These are phyloP conservation scores for Seira sanloemensis DNA, from an alignment of 2,888 invertebrate genomes.

Conservation along the genomic window DNA sequence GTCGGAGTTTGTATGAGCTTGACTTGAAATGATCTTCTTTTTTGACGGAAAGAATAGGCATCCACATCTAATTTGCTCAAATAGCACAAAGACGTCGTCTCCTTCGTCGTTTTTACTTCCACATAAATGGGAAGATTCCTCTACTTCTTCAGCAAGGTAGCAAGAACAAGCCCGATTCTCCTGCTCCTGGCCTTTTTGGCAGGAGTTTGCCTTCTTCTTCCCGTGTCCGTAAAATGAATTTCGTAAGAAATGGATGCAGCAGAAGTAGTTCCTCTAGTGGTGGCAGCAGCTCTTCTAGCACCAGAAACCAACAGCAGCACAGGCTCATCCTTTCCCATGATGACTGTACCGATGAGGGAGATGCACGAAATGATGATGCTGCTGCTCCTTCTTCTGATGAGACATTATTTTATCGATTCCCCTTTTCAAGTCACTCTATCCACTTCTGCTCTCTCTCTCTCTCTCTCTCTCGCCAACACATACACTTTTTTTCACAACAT, in stretches of 20 bases:
- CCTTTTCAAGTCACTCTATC: slow-evolving; percentile 53
- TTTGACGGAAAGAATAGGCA: slow-evolving; percentile 32
- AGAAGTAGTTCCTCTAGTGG: slow-evolving; percentile 16
- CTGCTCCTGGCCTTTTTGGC: slow-evolving; percentile 60
- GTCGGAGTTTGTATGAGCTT: too few relatives aligned
- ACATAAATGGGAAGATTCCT: slow-evolving; percentile 45
- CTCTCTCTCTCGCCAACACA: slow-evolving; percentile 38
- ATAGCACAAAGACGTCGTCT: slow-evolving; percentile 50
- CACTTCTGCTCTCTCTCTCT: slow-evolving; percentile 21
- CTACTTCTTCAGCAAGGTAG: slow-evolving; percentile 54
- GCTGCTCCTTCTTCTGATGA: slow-evolving; percentile 57
- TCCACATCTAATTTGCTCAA: slow-evolving; percentile 52
- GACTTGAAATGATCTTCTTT: background rate
- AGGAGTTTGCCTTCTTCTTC: slow-evolving; percentile 44
- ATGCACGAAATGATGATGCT: slow-evolving; percentile 61
- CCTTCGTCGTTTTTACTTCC: slow-evolving; percentile 54
- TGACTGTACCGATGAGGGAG: slow-evolving; percentile 61
- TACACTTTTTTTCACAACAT: slow-evolving; percentile 43
- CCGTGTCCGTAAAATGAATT: slow-evolving; percentile 33
- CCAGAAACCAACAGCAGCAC: slow-evolving; percentile 50
- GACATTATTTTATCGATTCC: slow-evolving; percentile 63
- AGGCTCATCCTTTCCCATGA: slow-evolving; percentile 61
- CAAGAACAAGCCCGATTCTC: slow-evolving; percentile 54
- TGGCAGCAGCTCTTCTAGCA: slow-evolving; percentile 40
- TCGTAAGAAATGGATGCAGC: slow-evolving; percentile 41